Base-by-base conservation (phyloP, 1,140 invertebrate genomes). In the Pogonognathellus flavescens region DNA sequence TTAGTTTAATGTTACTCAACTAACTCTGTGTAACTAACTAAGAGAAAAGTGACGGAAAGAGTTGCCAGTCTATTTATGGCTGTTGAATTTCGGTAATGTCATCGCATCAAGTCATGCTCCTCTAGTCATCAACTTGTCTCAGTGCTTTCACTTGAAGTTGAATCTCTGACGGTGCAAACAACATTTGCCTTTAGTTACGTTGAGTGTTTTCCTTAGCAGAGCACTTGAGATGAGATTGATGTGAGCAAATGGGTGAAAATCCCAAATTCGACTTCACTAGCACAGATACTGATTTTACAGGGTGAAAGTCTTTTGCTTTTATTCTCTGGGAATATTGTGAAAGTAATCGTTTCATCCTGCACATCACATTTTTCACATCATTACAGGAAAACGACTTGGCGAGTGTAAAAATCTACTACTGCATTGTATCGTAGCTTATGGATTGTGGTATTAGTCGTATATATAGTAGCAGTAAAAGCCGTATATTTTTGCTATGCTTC, bases 351-450 rank as follows among this genome's bases (percentile, higher is more conserved):
- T 76, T 76, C 70, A 76, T 76, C 70, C 70, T 41, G 70, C 59
- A 84, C 62, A 53, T 52, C 31, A 83, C 57, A 52, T 83, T 50
- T 84, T 70, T 84, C 82, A 84, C 82, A 84, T 84, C 82, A 84
- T 84, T 84, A 84, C 59, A 52, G 82, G 55, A 57, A 82, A 82
- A 82, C 57, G 81, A 82, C 81, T 57, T 31, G 53, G 55, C 22
- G 55, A 53, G 50, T 81, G 53, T 55, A 81, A 81, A 81, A 55
- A 14, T 83, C 82, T 62, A 41, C 50, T 62, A 50, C 41, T 49
- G 16, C 49, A 18, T 49, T 76, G 41, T 76, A 76, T 50, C 18
- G 70, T 66, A 25, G 20, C 14, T 16, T n/a, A 18, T 76, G 25
- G 25, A 41, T 41, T 41, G 31, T 41, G 6, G 31, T 41, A 41